Base-by-base conservation (phyloP, 2,888 invertebrate genomes). In the Sipunculus nudus region DNA sequence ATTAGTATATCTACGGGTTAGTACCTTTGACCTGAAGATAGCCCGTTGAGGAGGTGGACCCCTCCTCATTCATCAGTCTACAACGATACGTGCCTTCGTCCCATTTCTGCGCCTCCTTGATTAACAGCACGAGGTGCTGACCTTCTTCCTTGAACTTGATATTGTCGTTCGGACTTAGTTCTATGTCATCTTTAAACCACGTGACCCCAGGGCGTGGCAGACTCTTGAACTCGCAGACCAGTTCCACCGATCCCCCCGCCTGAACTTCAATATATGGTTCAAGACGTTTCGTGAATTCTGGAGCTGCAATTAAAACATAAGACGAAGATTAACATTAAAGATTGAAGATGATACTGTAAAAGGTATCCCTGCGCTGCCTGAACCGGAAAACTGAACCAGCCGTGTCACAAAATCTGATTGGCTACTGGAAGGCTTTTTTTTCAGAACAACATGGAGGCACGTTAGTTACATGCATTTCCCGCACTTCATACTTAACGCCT, bases 41-140 rank as follows among this genome's bases (percentile, higher is more conserved):
- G 21, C 68, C 70, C 32, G 68, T 70, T 39, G 68, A 63, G 13
- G 67, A 65, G 25, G 70, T 63, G 39, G 59, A 58, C 16, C 70
- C 70, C 28, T 70, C 68, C 13, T 54, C 26, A 41, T 70, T 70
- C 40, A 65, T 65, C 1, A 63, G 59, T 43, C 58, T 69, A 40
- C 68, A 69, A 47, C 65, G 69, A 59, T 67, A 70, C 2, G 68
- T 59, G 2, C 61, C 70, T 40, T 70, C 70, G 47, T 70, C 70
- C 26, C 26, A 38, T 43, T 58, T 54, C 32, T 47, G 43, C 26
- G 53, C 48, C n/a, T 59, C 41, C 32, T 47, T 28, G 32, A 63
- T 53, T 13, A 21, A 43, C 45, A 16, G 16, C 10, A 19, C 50
- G 32, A 25, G 29, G 23, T 32, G 31, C 50, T 1, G 35, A 13